phyloP scores from a whole-genome alignment of 1,140 invertebrate species.

The Melipona quadrifasciata region DNA sequence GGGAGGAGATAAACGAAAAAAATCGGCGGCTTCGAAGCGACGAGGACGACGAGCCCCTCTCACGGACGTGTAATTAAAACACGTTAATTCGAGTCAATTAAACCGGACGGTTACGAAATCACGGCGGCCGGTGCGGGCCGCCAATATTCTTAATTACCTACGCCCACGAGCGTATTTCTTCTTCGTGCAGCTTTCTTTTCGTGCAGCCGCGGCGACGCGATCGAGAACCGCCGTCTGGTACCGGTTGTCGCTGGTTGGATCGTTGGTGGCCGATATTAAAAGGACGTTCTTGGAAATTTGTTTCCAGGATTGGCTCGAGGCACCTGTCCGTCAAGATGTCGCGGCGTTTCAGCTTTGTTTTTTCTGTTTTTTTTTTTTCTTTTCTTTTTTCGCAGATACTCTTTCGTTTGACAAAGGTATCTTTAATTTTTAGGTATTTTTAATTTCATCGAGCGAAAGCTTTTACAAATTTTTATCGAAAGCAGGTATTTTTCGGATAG shows the following conservation, averaged over 20 bases:
- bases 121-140: slow-evolving; percentile 39
- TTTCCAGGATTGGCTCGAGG: not conserved
- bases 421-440: not conserved
- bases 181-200: slow-evolving; percentile 4
- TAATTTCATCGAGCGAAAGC: not conserved
- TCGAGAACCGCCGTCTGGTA: slow-evolving; percentile 21
- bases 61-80: slow-evolving; percentile 62
- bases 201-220: slow-evolving; percentile 6
- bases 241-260: slow-evolving; percentile 23
- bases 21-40: not conserved
- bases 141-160: slow-evolving; percentile 63
- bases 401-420: not conserved
- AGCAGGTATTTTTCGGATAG: no score
- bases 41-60: not conserved
- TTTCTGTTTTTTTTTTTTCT: not conserved
- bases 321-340: not conserved
- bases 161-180: slow-evolving; percentile 48
- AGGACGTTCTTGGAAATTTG: not conserved
- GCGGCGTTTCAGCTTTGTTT: no score
- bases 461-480: no score
- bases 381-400: not conserved
- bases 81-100: slow-evolving; percentile 69
- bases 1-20: not conserved
- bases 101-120: slow-evolving; percentile 61
- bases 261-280: not conserved